Base-by-base conservation (phyloP, 1,140 invertebrate genomes). In the Drosophila baimaii region DNA sequence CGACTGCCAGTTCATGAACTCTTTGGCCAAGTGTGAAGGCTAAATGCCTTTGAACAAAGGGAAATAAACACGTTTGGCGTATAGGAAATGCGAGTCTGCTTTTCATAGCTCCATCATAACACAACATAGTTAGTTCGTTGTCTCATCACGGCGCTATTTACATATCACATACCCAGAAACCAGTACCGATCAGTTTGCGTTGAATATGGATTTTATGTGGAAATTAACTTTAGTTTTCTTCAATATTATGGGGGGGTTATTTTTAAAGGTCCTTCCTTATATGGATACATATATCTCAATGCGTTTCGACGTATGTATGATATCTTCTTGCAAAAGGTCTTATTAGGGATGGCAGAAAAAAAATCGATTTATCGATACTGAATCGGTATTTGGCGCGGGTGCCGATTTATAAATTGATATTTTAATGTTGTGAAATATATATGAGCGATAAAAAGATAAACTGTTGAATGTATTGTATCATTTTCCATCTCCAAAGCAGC, bases 1-100 rank as follows among this genome's bases (percentile, higher is more conserved):
- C 56, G 51, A 58, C 82, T 71, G 55, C 37, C 57, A 58, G 82
- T 86, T 85, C 84, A 55, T 68, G 84, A 88, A 83, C 83, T 88
- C 76, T 88, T 69, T 69, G 83, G 83, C 78, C 83, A 89, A 63
- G 84, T 88, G 84, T 88, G 83, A 88, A 88, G 83, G 83, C 79
- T 59, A 80, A 83, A 88, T 80, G 43, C 54, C 21, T 65, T 10
- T 21, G 39, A 47, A 71, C 65, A 71, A 71, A 70, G 66, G 68
- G 29, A 71, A 71, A 68, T 65, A 69, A 70, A 70, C 63, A 69
- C 66, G 66, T 70, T 70, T 70, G 47, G 66, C 47, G 25, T 55
- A 54, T 54, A 70, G 66, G 64, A 70, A 70, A 44, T 70, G 64
- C 37, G 37, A 29, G 49, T 52, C 13, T 17, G 49, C 39, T 70